Evolutionary conservation across 2,888 invertebrate genomes (phyloP).

Genomic region (Agrochola litura): DNA sequence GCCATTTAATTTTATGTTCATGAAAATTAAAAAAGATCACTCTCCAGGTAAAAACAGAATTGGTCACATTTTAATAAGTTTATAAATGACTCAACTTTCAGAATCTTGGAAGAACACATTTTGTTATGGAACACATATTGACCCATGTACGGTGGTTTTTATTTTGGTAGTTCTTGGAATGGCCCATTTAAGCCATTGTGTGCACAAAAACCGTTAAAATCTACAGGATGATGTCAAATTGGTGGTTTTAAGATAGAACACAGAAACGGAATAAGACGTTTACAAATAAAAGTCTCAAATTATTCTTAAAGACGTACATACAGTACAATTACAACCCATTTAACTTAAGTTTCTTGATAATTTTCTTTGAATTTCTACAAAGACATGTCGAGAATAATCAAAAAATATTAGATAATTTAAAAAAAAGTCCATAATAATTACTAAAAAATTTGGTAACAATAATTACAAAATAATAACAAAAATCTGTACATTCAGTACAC

Average conservation of each 20-base stretch:
- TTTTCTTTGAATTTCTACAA: constrained; percentile 48
- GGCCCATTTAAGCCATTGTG: constrained; percentile 8
- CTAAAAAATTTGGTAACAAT: constrained; percentile 70
- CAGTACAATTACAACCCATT: constrained; percentile 56
- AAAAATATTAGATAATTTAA: constrained; percentile 43
- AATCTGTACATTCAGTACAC: constrained; percentile 71
- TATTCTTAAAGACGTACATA: constrained; percentile 33
- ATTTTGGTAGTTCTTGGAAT: not conserved
- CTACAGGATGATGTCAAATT: constrained; percentile 44
- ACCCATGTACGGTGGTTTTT: not conserved
- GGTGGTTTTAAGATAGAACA: constrained; percentile 68
- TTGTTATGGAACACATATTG: constrained; percentile 39
- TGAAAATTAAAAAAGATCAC: constrained; percentile 59
- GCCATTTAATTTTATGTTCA: constrained; percentile 29
- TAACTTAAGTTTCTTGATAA: constrained; percentile 56
- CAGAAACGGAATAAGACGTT: constrained; percentile 67
- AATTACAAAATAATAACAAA: constrained; percentile 69
- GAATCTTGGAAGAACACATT: constrained; percentile 66
- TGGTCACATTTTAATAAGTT: constrained; percentile 59
- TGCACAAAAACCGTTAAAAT: constrained; percentile 13
- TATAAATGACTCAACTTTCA: too few relatives aligned
- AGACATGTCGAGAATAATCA: constrained; percentile 53
- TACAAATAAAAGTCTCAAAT: constrained; percentile 38
- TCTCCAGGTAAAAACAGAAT: constrained; percentile 45
- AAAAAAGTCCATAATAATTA: constrained; percentile 55